Evolutionary conservation across 1,140 invertebrate species (phyloP).

Genomic region (Drosophila leontia): DNA sequence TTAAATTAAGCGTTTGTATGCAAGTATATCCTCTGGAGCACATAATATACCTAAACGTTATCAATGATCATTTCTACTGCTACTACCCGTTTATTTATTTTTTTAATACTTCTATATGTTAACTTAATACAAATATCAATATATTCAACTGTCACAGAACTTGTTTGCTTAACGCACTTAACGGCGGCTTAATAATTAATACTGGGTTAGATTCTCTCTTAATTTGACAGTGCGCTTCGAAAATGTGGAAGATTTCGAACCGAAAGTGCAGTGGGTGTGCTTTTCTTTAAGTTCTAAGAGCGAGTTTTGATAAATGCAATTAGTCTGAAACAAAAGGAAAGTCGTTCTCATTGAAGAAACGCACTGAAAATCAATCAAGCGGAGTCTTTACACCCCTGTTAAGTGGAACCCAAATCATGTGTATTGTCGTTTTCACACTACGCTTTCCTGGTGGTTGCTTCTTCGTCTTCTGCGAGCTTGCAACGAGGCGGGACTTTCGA

Average conservation of each 20-base stretch:
- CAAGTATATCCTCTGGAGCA: slow-evolving; percentile 10
- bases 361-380: slow-evolving; percentile 23
- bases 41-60: slow-evolving; percentile 18
- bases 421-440: slow-evolving; percentile 72
- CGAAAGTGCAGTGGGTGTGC: neutral
- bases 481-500: slow-evolving; percentile 10
- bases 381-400: slow-evolving; percentile 2
- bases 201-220: slow-evolving; percentile 26
- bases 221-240: slow-evolving; percentile 28
- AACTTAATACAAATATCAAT: slow-evolving; percentile 60
- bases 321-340: neutral
- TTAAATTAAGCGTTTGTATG: slow-evolving; percentile 12
- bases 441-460: slow-evolving; percentile 29
- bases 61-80: slow-evolving; percentile 2
- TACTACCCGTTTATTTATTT: slow-evolving; percentile 12
- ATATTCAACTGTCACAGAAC: slow-evolving; percentile 73
- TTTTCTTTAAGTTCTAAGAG: neutral
- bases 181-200: slow-evolving; percentile 62
- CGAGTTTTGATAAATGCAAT: slow-evolving; percentile 2
- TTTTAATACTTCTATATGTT: slow-evolving; percentile 10
- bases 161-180: slow-evolving; percentile 68
- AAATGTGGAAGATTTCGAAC: neutral
- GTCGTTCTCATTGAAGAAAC: slow-evolving; percentile 2
- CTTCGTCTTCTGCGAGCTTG: neutral
- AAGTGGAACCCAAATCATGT: slow-evolving; percentile 38